Percentiles rank a stretch among this genome's conserved stretches.
Evolutionary conservation across 2,888 invertebrate species (phyloP).

Genomic region (Cinara cedri): DNA sequence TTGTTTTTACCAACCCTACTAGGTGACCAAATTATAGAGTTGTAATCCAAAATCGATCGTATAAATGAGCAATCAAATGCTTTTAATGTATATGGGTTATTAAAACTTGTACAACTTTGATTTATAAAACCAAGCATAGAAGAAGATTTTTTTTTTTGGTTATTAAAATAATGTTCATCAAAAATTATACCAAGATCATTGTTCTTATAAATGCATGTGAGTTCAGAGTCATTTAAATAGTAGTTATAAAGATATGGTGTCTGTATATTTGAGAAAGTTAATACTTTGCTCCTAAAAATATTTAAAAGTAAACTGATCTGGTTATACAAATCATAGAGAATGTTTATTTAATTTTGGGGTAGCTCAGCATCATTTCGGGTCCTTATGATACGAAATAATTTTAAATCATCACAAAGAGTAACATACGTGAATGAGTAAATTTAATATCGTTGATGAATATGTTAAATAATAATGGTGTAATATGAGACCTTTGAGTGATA

Average conservation of each 20-base stretch:
- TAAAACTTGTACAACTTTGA: neutral
- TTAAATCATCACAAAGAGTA: neutral
- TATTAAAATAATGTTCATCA: neutral
- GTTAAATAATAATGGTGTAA: neutral
- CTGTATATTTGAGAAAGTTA: neutral
- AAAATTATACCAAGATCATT: neutral
- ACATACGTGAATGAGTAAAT: neutral
- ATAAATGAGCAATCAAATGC: too few relatives aligned
- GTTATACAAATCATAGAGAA: neutral
- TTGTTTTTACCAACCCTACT: too few relatives aligned
- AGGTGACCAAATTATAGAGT: too few relatives aligned
- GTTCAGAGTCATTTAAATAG: neutral
- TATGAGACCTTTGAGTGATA: neutral
- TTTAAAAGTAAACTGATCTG: neutral
- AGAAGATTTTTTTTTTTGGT: neutral
- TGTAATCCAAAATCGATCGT: too few relatives aligned
- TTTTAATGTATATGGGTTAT: neutral
- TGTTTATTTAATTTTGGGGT: neutral
- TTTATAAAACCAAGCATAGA: neutral
- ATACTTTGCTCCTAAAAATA: neutral
- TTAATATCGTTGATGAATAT: neutral
- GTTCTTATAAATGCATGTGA: neutral
- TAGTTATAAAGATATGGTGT: neutral
- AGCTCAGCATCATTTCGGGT: neutral
- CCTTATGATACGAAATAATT: neutral